Percentiles rank a stretch among this genome's conserved stretches.
phyloP scores from a whole-genome alignment of 1,140 invertebrate genomes.

The Temnothorax longispinosus region DNA sequence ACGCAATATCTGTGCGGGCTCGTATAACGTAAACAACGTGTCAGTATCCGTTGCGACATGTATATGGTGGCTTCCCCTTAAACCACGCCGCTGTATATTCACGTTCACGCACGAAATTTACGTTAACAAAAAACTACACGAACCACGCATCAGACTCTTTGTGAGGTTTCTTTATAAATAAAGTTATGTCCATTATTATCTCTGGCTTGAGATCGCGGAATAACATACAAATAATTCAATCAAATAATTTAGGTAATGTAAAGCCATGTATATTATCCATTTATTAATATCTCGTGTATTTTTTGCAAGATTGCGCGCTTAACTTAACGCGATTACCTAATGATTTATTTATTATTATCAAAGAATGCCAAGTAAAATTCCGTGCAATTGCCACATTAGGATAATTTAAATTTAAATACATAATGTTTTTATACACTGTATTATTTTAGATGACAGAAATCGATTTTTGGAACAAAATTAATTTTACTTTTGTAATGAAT shows the following conservation, averaged over 20 bases:
- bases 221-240: not conserved
- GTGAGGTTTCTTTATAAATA: not conserved
- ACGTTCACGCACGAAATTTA: conserved; percentile 19
- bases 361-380: not conserved
- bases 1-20: conserved; percentile 72
- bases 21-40: conserved; percentile 70
- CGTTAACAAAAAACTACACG: conserved; percentile 25
- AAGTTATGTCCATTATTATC: not conserved
- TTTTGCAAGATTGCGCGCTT: not conserved
- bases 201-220: not conserved
- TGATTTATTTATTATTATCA: not conserved
- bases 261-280: not conserved
- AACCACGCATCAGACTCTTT: not conserved
- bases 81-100: conserved; percentile 41
- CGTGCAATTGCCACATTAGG: too few species aligned
- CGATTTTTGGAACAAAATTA: not conserved
- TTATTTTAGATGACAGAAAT: not conserved
- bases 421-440: not conserved
- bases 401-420: not conserved
- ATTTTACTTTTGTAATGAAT: not conserved
- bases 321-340: not conserved
- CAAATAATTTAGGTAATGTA: not conserved
- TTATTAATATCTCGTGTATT: not conserved
- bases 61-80: conserved; percentile 52
- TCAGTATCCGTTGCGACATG: conserved; percentile 55